A percentile compares a stretch with the other conserved stretches of the same genome.
phyloP scores from a whole-genome alignment of 1,140 invertebrate genomes.

The Leptoteleia sp. region DNA sequence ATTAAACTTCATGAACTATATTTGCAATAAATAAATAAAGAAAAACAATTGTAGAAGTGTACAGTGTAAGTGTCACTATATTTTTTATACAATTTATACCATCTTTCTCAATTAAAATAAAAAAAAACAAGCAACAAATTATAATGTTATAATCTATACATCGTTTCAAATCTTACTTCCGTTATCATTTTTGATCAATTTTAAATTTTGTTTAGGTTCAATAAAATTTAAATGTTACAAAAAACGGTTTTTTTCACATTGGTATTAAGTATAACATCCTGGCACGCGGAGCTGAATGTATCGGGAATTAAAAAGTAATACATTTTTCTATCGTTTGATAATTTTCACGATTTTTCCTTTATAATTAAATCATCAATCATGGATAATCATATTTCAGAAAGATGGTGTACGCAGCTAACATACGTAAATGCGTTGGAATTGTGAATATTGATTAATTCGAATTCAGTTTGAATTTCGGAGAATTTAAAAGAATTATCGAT shows the following conservation, averaged over 20 bases:
- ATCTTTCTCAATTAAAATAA: no score
- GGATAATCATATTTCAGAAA: slow-evolving; percentile 7
- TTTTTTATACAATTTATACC: no score
- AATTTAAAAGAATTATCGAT: slow-evolving; percentile 20
- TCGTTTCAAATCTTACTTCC: no score
- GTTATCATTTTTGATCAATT: no score
- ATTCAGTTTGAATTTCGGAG: slow-evolving; percentile 25
- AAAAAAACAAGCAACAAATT: no score
- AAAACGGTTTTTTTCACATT: no score
- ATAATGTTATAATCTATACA: no score
- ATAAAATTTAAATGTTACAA: slow-evolving; percentile 24
- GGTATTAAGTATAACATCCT: slow-evolving; percentile 26
- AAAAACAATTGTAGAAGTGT: no score
- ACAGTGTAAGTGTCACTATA: no score
- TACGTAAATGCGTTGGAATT: slow-evolving; percentile 26
- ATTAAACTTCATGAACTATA: no score
- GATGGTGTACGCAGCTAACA: slow-evolving; percentile 8
- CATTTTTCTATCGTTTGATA: slow-evolving; percentile 1
- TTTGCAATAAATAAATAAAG: no score
- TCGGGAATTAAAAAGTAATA: slow-evolving; percentile 5
- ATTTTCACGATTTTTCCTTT: slow-evolving; percentile 6
- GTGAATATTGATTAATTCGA: slow-evolving; percentile 32
- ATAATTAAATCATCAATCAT: slow-evolving; percentile 32
- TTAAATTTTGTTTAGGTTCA: slow-evolving; percentile 3
- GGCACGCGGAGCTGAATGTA: slow-evolving; percentile 3